Percentiles rank a stretch among this genome's conserved stretches.
These are phyloP conservation scores for Crypturellus tataupa DNA, from an alignment of 2,797 vertebrate genomes.

Conservation along the genomic window DNA sequence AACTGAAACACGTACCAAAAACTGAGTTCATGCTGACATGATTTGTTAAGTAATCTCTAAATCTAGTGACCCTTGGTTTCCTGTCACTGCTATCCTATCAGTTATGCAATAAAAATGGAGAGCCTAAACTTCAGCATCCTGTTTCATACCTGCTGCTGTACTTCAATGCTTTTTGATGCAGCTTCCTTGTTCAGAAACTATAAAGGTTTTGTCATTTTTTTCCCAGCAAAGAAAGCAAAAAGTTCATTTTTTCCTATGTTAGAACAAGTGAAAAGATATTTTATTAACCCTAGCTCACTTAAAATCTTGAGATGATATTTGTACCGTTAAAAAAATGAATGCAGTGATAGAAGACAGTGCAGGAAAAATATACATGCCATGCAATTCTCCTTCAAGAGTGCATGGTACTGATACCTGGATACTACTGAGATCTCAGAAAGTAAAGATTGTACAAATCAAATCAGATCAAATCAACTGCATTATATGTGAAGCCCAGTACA, in stretches of 20 bases:
- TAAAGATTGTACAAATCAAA: background rate
- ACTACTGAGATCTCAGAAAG: background rate
- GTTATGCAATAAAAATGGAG: background rate
- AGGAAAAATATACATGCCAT: rapidly evolving
- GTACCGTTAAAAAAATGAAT: background rate
- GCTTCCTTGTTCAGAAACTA: background rate
- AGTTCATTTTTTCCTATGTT: background rate
- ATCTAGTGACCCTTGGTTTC: background rate
- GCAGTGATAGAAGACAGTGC: background rate
- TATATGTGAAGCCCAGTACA: background rate
- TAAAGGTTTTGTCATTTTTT: background rate
- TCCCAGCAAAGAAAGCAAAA: background rate
- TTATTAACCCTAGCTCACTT: background rate
- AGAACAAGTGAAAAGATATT: background rate
- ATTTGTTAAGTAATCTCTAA: background rate
- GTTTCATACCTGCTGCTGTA: background rate
- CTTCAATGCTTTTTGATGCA: background rate
- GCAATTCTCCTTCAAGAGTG: background rate
- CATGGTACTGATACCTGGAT: background rate
- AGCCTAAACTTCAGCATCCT: background rate
- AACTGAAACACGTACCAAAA: rapidly evolving
- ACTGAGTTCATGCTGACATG: background rate
- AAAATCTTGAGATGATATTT: background rate
- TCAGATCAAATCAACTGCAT: background rate
- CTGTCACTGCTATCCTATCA: background rate